These are phyloP conservation scores for Pardalotus punctatus DNA, from an alignment of 2,113 vertebrate genomes.

Conservation along the genomic window DNA sequence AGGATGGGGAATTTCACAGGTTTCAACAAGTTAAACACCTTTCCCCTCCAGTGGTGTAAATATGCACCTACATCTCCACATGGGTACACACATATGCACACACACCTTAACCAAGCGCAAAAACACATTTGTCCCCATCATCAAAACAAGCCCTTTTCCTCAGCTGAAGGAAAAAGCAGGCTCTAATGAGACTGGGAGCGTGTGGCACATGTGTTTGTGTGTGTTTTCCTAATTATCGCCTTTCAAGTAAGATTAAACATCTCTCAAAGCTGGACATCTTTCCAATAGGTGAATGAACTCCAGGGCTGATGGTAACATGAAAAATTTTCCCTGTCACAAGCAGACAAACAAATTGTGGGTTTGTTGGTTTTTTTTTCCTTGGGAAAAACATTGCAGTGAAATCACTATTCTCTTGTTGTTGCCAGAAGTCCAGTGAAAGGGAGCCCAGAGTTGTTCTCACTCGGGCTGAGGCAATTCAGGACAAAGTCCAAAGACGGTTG, in stretches of 20 bases:
- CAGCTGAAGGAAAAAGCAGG: background rate
- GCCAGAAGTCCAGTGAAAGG: background rate
- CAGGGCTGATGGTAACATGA: conserved; percentile 18
- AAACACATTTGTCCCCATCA: background rate
- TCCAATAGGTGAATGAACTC: conserved; percentile 59
- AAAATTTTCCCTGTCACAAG: conserved; percentile 43
- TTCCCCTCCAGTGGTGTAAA: background rate
- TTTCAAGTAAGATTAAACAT: conserved; percentile 49
- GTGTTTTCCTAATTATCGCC: conserved; percentile 43
- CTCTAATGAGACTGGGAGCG: background rate
- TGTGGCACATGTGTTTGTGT: conserved; percentile 7
- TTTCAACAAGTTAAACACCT: background rate
- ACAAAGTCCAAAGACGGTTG: background rate
- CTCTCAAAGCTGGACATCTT: conserved; percentile 43
- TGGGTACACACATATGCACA: background rate
- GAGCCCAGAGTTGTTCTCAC: background rate
- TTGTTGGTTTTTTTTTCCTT: background rate
- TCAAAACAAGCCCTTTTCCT: background rate
- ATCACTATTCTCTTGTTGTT: background rate
- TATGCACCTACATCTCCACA: background rate
- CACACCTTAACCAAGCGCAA: background rate
- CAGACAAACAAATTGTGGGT: conserved; percentile 22
- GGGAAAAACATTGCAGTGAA: background rate
- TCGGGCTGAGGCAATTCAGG: background rate
- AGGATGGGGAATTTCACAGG: background rate